These are phyloP conservation scores for Hypanus sabinus DNA, from an alignment of 2,113 vertebrate genomes.

Conservation along the genomic window DNA sequence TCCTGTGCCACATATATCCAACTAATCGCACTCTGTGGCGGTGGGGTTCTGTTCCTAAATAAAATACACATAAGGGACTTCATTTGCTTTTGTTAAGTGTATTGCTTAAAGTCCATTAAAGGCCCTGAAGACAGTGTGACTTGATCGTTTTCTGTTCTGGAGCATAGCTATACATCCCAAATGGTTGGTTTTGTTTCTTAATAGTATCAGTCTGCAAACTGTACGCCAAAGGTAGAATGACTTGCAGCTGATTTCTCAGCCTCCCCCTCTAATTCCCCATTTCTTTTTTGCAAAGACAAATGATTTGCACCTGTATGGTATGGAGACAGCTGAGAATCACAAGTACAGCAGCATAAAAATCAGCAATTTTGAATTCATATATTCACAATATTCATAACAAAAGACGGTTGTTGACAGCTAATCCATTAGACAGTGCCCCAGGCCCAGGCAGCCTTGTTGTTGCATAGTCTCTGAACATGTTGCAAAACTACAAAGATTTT, in stretches of 20 bases:
- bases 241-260: not conserved
- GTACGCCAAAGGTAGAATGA: not conserved
- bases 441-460: not conserved
- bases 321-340: not conserved
- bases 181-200: not conserved
- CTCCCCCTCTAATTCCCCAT: not conserved
- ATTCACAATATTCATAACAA: constrained; percentile 34
- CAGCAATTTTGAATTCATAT: constrained; percentile 36
- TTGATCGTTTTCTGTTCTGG: not conserved
- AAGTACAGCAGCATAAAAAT: not conserved
- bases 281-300: not conserved
- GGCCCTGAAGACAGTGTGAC: not conserved
- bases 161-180: not conserved
- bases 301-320: not conserved
- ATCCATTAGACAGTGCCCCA: constrained; percentile 8
- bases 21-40: not conserved
- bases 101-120: not conserved
- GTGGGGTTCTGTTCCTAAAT: not conserved
- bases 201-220: not conserved
- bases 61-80: not conserved
- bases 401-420: constrained; percentile 26
- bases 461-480: not conserved
- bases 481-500: not conserved
- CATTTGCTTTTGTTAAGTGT: not conserved
- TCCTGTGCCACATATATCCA: not conserved